Conservation (phyloP, 1,140 invertebrate species). For the Lepidurus couesii region DNA sequence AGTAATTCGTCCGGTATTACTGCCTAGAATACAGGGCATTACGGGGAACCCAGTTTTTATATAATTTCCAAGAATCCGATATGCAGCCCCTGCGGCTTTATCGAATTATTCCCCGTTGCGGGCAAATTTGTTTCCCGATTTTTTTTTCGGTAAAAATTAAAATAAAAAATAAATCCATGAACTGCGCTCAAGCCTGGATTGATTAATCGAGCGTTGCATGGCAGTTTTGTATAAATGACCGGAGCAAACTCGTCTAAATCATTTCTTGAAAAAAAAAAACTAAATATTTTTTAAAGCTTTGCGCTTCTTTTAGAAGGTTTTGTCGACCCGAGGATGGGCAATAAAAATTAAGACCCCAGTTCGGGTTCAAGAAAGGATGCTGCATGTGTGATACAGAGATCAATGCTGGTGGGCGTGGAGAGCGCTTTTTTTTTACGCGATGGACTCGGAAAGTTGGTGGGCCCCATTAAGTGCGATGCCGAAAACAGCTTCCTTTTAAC, state of each 20-base stretch:
- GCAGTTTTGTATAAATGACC: not conserved
- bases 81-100: too few relatives aligned
- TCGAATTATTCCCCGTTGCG: too few relatives aligned
- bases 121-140: too few relatives aligned
- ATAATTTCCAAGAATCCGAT: too few relatives aligned
- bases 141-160: not conserved
- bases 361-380: not conserved
- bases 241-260: not conserved
- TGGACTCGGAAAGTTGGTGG: not conserved
- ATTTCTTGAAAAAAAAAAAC: not conserved
- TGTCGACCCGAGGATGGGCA: not conserved
- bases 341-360: conserved; percentile 1
- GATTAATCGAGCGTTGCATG: conserved; percentile 8
- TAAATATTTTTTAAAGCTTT: not conserved
- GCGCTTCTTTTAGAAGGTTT: not conserved
- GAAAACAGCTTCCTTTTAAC: conserved; percentile 8
- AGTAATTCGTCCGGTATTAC: not conserved
- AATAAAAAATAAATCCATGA: not conserved
- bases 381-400: not conserved
- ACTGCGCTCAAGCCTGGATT: not conserved
- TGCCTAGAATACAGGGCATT: not conserved
- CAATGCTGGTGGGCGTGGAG: not conserved
- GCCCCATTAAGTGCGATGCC: not conserved
- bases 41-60: too few relatives aligned
- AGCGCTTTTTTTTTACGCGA: not conserved